Evolutionary conservation across 2,888 invertebrate genomes (phyloP).

Genomic region (Schizotus pectinicornis): DNA sequence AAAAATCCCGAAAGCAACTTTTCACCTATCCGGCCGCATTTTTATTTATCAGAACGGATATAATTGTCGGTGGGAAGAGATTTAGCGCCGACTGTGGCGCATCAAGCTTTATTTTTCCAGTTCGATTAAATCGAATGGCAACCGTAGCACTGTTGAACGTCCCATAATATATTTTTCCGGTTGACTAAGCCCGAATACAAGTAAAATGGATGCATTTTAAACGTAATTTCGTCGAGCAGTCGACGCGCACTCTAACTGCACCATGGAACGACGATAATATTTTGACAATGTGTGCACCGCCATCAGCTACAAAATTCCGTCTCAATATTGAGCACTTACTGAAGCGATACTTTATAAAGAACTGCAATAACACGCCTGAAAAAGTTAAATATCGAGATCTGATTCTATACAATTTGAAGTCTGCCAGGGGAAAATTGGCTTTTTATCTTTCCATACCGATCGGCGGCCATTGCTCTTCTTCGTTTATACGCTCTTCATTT

Average conservation of each 20-base stretch:
- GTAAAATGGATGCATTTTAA: slow-evolving; percentile 17
- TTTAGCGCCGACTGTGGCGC: neutral
- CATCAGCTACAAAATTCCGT: slow-evolving; percentile 25
- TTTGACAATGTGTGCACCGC: slow-evolving; percentile 8
- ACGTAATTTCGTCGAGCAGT: slow-evolving; percentile 6
- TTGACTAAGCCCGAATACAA: slow-evolving; percentile 15
- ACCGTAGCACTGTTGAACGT: slow-evolving; percentile 9
- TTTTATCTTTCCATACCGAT: slow-evolving; percentile 14
- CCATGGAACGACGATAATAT: slow-evolving; percentile 14
- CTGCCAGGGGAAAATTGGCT: slow-evolving; percentile 25
- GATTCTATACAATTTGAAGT: slow-evolving; percentile 35
- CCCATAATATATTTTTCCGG: slow-evolving; percentile 26
- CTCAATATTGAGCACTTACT: slow-evolving; percentile 30
- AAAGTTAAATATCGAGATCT: slow-evolving; percentile 43
- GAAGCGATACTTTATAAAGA: slow-evolving; percentile 34
- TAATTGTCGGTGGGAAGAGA: neutral
- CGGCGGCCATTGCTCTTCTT: neutral
- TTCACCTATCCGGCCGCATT: too few species aligned
- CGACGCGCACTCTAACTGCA: slow-evolving; percentile 14
- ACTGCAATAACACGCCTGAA: slow-evolving; percentile 44
- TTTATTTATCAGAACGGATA: too few species aligned
- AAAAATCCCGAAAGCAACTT: too few species aligned
- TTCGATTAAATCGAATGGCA: slow-evolving; percentile 13
- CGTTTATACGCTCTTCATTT: slow-evolving; percentile 3
- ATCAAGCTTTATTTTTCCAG: slow-evolving; percentile 15